Percentiles rank a stretch among this genome's conserved stretches.
phyloP scores from a whole-genome alignment of 2,888 invertebrate species.

The Diplazon laetatorius region DNA sequence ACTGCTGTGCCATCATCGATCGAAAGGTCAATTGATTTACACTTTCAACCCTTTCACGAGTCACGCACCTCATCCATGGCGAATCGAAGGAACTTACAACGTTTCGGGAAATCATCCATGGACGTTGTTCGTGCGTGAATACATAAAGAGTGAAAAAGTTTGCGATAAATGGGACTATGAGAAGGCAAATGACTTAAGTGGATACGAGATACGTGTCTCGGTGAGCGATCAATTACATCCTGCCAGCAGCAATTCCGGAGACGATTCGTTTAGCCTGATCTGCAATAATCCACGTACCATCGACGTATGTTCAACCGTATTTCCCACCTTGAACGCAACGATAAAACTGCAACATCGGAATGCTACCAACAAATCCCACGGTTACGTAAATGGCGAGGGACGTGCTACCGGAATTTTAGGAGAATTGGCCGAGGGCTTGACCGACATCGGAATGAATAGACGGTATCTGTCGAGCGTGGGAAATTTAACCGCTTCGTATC shows the following conservation, averaged over 20 bases:
- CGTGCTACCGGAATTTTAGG: too few relatives aligned
- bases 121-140: background rate
- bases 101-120: background rate
- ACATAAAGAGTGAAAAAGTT: background rate
- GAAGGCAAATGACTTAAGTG: background rate
- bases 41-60: slow-evolving; percentile 15
- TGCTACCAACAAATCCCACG: too few relatives aligned
- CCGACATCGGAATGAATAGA: too few relatives aligned
- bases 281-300: too few relatives aligned
- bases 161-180: slow-evolving; percentile 11
- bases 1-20: background rate
- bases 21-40: background rate
- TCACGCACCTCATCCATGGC: slow-evolving; percentile 20
- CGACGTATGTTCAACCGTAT: too few relatives aligned
- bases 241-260: background rate
- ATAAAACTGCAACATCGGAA: too few relatives aligned
- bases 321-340: too few relatives aligned
- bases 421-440: too few relatives aligned
- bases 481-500: background rate
- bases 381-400: too few relatives aligned
- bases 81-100: background rate
- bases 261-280: background rate
- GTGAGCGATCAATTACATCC: background rate
- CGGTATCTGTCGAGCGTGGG: too few relatives aligned
- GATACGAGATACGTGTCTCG: background rate